These are phyloP conservation scores for Pterobdella sp. DNA, from an alignment of 2,888 invertebrate genomes.

Conservation along the genomic window DNA sequence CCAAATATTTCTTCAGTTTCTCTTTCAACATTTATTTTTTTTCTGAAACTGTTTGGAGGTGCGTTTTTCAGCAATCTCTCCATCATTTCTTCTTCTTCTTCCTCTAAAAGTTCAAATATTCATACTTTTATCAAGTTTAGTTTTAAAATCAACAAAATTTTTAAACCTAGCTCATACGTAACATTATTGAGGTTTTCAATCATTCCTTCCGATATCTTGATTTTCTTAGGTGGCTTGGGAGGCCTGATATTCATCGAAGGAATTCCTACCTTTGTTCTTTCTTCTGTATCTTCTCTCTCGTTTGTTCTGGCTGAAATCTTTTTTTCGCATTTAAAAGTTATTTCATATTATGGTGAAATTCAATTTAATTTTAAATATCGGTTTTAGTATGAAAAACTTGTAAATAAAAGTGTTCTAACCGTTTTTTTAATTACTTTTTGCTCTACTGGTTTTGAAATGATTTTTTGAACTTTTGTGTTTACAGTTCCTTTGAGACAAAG, in stretches of 20 bases:
- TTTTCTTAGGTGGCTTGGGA: slow-evolving; percentile 2
- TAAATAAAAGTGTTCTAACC: background rate
- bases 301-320: too few relatives aligned
- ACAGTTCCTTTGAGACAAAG: slow-evolving; percentile 15
- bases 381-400: background rate
- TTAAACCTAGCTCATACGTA: background rate
- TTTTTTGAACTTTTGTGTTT: background rate
- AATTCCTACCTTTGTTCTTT: background rate
- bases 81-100: slow-evolving; percentile 6
- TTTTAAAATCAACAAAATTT: too few relatives aligned
- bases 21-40: slow-evolving; percentile 38
- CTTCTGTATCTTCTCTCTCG: slow-evolving; percentile 1
- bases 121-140: too few relatives aligned
- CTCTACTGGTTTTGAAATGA: background rate
- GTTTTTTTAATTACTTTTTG: background rate
- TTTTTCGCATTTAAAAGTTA: background rate
- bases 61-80: slow-evolving; percentile 31
- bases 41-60: slow-evolving; percentile 36
- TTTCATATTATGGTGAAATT: background rate
- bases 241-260: background rate
- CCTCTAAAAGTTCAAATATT: background rate
- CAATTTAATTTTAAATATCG: background rate
- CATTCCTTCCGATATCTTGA: background rate
- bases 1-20: slow-evolving; percentile 40
- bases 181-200: slow-evolving; percentile 1